Percentiles rank a stretch among this genome's conserved stretches.
Conservation (phyloP, 92 coral and sea anemone genomes). For the Palythoa grandiflora region DNA sequence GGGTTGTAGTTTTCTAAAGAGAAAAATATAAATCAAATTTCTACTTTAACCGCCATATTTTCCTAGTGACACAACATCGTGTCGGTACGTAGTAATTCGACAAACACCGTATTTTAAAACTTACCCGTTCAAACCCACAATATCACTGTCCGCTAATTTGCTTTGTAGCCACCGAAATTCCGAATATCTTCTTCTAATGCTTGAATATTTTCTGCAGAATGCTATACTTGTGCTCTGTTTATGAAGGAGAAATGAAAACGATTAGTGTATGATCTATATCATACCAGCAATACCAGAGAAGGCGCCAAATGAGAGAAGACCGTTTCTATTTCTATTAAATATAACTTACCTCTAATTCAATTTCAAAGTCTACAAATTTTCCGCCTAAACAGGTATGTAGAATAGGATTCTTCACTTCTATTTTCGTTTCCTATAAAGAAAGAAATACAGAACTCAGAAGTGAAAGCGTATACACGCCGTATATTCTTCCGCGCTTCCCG, state of each 20-base stretch:
- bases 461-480: not conserved
- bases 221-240: constrained; percentile 86
- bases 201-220: constrained; percentile 82
- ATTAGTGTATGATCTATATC: not conserved
- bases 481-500: not conserved
- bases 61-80: not conserved
- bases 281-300: not conserved
- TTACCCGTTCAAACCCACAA: constrained; percentile 89
- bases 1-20: constrained; percentile 63
- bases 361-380: constrained; percentile 92
- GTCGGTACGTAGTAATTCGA: too few relatives aligned
- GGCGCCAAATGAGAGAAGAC: not conserved
- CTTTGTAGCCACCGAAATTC: constrained; percentile 93
- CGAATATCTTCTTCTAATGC: constrained; percentile 89
- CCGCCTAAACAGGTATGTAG: constrained; percentile 74
- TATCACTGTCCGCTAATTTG: constrained; percentile 81
- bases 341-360: constrained; percentile 80
- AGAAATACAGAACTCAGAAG: not conserved
- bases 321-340: not conserved
- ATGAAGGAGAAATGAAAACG: constrained; percentile 10
- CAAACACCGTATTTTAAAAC: not conserved
- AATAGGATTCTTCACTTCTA: constrained; percentile 75
- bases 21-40: not conserved
- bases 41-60: not conserved
- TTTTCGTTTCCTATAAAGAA: constrained; percentile 59